Conservation (phyloP, 2,888 invertebrate species). For the Pheosia gnoma region DNA sequence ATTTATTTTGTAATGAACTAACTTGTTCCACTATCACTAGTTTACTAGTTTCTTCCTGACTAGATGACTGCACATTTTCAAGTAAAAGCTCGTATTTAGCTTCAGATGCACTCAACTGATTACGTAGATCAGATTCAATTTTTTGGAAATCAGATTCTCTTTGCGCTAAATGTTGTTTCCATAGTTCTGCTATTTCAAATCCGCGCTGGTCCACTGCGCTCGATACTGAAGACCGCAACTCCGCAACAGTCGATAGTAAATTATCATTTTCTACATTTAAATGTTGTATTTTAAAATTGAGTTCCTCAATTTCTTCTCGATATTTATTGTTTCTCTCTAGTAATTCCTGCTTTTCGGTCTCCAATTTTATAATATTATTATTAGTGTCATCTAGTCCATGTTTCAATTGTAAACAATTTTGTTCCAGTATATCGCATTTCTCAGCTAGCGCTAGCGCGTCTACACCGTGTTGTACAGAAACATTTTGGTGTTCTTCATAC, state of each 20-base stretch:
- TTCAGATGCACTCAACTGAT: conserved; percentile 79
- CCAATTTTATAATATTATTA: conserved; percentile 62
- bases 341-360: conserved; percentile 51
- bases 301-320: conserved; percentile 55
- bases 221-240: conserved; percentile 74
- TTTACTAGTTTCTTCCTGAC: conserved; percentile 76
- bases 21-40: conserved; percentile 71
- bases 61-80: conserved; percentile 73
- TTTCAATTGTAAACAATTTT: conserved; percentile 56
- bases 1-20: conserved; percentile 68
- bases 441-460: conserved; percentile 45
- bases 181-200: conserved; percentile 87
- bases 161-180: conserved; percentile 87
- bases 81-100: conserved; percentile 75
- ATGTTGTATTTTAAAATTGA: conserved; percentile 62
- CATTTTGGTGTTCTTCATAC: conserved; percentile 40
- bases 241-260: conserved; percentile 73
- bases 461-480: conserved; percentile 16
- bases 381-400: conserved; percentile 64
- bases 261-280: conserved; percentile 75
- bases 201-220: conserved; percentile 87
- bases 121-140: conserved; percentile 76
- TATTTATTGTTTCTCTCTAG: conserved; percentile 42
- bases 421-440: conserved; percentile 52
- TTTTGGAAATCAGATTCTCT: conserved; percentile 85